Evolutionary conservation across 2,797 vertebrate species (phyloP).

Genomic region (Pelochelys cantorii): DNA sequence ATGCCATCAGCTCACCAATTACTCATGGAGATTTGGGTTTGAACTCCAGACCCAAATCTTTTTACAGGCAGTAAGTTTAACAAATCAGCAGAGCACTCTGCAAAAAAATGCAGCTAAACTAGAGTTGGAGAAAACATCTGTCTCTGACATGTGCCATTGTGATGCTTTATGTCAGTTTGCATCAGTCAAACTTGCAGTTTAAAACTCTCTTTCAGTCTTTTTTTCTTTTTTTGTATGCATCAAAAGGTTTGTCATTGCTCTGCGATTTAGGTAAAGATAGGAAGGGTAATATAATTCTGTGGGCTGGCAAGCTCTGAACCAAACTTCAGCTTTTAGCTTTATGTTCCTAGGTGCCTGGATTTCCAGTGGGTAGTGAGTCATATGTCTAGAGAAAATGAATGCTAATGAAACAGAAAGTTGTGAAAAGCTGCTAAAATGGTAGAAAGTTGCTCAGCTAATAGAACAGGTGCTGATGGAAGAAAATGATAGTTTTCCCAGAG

Average conservation of each 20-base stretch:
- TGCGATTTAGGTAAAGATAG: conserved; percentile 74
- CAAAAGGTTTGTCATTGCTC: conserved; percentile 76
- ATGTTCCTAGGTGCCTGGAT: conserved; percentile 69
- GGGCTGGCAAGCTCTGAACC: conserved; percentile 72
- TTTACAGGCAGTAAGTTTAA: conserved; percentile 19
- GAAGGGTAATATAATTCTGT: conserved; percentile 71
- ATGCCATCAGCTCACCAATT: background rate
- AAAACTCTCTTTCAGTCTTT: conserved; percentile 33
- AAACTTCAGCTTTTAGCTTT: conserved; percentile 73
- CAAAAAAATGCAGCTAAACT: conserved; percentile 44
- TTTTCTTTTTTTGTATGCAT: conserved; percentile 57
- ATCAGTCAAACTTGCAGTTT: conserved; percentile 71
- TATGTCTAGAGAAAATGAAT: conserved; percentile 69
- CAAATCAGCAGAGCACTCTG: conserved; percentile 20
- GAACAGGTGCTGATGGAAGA: conserved; percentile 38
- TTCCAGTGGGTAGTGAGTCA: conserved; percentile 70
- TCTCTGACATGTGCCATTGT: conserved; percentile 57
- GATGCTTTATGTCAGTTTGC: conserved; percentile 68
- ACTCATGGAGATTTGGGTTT: conserved; percentile 45
- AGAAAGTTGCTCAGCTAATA: conserved; percentile 63
- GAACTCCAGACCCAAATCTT: conserved; percentile 56
- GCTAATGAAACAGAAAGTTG: conserved; percentile 73
- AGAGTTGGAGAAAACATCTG: conserved; percentile 66
- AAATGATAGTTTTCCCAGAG: conserved; percentile 50
- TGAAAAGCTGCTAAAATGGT: conserved; percentile 53